Base-by-base conservation (phyloP, 2,797 vertebrate genomes). In the Oryzias dopingdopingensis region DNA sequence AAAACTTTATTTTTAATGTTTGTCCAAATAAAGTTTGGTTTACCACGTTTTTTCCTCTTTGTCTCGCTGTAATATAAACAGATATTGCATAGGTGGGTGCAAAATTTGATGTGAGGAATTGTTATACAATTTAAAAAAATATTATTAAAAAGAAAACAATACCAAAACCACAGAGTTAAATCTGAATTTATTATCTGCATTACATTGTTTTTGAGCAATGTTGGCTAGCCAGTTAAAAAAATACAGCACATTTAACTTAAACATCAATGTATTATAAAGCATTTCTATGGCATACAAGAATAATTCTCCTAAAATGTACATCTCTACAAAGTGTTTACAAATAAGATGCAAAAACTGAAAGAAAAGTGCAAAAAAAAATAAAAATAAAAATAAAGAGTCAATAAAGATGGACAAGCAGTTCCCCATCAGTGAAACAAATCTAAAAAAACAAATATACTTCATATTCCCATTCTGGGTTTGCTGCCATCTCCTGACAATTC, bases 321-420 rank as follows among this genome's bases (percentile, higher is more conserved):
- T 90, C 88, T 91, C 92, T 91, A 92, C 91, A 92, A 86, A 89
- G 85, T 89, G 90, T 92, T 90, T 89, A 89, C 86, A 92, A 88
- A 89, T 82, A 72, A 79, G 85, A 86, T 24, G 74, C 83, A 72
- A 82, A 86, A 77, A 74, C 82, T 82, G 72, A 87, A 67, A 72
- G 70, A 85, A 92, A 89, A 89, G 86, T 91, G 85, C 86, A 90
- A 89, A 79, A 60, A 79, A 81, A 77, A 88, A 87, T 1, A 18
- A 18, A 18, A 76, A 61, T 26, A 26, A 26, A 26, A 26, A 26
- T 4, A 83, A 82, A 86, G 65, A 86, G 84, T 86, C 80, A 88
- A 87, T 58, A 58, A 89, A 82, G 76, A 80, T 76, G 53, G 69
- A 86, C 63, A 78, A 52, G 26, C 46, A n/a, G 78, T 37, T 89